Evolutionary conservation across 2,888 invertebrate species (phyloP).

Genomic region (Nomada flava): DNA sequence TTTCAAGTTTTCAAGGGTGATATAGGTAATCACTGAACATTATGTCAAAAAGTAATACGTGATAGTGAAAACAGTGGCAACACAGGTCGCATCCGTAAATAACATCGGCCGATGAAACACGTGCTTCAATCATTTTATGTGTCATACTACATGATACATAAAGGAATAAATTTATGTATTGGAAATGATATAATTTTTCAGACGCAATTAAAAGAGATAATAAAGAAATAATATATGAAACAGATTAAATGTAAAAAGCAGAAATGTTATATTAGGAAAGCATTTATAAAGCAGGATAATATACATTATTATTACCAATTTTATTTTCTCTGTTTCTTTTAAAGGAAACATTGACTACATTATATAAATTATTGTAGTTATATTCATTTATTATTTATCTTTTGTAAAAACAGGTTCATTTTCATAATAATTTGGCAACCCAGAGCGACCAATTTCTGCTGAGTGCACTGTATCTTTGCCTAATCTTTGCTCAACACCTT

Average conservation of each 20-base stretch:
- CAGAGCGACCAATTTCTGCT: slow-evolving; percentile 90
- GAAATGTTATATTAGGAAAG: not conserved
- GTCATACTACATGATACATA: not conserved
- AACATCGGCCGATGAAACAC: not conserved
- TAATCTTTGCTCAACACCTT: slow-evolving; percentile 92
- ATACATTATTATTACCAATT: not conserved
- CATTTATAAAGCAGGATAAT: not conserved
- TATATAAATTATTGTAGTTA: slow-evolving; percentile 37
- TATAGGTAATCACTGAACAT: not conserved
- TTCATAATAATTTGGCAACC: slow-evolving; percentile 90
- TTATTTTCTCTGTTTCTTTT: not conserved
- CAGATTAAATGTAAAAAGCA: not conserved
- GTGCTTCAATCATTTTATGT: slow-evolving; percentile 4
- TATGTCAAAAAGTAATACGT: too few relatives aligned
- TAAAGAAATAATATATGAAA: slow-evolving; percentile 7
- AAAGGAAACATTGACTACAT: not conserved
- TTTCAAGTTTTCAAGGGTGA: not conserved
- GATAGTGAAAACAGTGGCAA: too few relatives aligned
- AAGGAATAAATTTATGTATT: not conserved
- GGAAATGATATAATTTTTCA: not conserved
- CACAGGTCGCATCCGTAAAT: too few relatives aligned
- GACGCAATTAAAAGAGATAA: not conserved
- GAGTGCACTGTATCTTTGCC: slow-evolving; percentile 90
- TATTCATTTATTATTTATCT: slow-evolving; percentile 17
- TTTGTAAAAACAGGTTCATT: slow-evolving; percentile 84